These are phyloP conservation scores for Pseudopipra pipra DNA, from an alignment of 2,113 vertebrate genomes.

Conservation along the genomic window DNA sequence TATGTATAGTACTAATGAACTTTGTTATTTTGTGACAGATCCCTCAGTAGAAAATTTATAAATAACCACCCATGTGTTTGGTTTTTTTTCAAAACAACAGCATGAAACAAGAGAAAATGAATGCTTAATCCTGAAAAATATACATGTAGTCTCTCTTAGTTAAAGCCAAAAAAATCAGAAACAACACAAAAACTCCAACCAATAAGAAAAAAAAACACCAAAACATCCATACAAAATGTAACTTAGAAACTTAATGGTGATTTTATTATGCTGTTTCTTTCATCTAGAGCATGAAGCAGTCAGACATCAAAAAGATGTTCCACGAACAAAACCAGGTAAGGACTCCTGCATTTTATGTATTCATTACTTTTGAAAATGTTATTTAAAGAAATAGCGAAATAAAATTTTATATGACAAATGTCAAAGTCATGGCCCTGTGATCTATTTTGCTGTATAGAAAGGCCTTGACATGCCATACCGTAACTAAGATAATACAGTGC, in stretches of 20 bases:
- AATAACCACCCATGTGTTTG: not conserved
- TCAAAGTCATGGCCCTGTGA: not conserved
- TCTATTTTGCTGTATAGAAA: not conserved
- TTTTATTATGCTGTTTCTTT: not conserved
- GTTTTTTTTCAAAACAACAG: not conserved
- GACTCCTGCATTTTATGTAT: not conserved
- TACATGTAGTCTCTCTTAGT: not conserved
- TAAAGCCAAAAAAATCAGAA: not conserved
- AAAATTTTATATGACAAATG: not conserved
- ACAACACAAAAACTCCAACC: not conserved
- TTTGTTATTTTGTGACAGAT: not conserved
- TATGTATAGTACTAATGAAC: not conserved
- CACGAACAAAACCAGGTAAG: constrained; percentile 63
- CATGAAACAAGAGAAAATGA: not conserved
- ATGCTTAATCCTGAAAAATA: not conserved
- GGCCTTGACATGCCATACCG: not conserved
- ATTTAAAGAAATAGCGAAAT: not conserved
- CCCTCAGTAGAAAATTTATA: not conserved
- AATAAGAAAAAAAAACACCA: not conserved
- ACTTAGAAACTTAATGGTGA: not conserved
- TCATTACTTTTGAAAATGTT: not conserved
- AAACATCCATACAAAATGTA: not conserved
- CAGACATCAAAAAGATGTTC: constrained; percentile 46
- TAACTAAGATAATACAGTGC: not conserved
- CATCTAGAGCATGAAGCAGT: constrained; percentile 59